phyloP scores from a whole-genome alignment of 1,140 invertebrate genomes.

The Triops longicaudatus region DNA sequence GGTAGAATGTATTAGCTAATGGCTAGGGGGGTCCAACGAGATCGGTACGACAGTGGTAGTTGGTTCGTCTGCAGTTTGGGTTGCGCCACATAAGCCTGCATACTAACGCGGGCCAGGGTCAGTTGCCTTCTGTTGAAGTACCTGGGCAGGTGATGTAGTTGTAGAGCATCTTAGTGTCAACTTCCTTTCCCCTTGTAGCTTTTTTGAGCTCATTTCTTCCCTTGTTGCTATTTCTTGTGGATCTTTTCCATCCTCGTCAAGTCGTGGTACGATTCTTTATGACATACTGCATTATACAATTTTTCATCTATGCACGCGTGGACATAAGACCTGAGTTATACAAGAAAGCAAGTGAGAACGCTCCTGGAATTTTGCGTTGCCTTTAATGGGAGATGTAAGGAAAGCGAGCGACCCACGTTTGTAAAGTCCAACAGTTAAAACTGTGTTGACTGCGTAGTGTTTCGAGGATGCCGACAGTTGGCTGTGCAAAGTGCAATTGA shows the following conservation, averaged over 20 bases:
- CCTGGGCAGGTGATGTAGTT: constrained; percentile 1
- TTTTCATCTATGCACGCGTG: neutral
- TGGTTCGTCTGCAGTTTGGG: neutral
- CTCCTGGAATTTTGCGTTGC: neutral
- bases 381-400: neutral
- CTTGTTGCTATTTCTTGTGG: neutral
- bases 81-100: constrained; percentile 9
- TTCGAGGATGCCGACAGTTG: neutral
- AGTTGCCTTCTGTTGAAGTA: neutral
- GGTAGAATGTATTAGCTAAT: neutral
- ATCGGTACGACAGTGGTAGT: neutral
- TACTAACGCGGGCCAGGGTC: constrained; percentile 5
- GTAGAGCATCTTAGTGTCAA: neutral
- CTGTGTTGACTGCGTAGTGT: neutral
- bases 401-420: neutral
- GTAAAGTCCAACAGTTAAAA: neutral
- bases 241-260: too few species aligned
- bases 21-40: neutral
- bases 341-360: too few species aligned
- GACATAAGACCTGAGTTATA: neutral
- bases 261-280: too few species aligned
- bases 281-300: neutral
- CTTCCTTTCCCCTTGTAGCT: neutral
- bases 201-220: neutral
- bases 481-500: neutral